Evolutionary conservation across 2,797 vertebrate species (phyloP).

Genomic region (Schizopygopsis pylzovi): DNA sequence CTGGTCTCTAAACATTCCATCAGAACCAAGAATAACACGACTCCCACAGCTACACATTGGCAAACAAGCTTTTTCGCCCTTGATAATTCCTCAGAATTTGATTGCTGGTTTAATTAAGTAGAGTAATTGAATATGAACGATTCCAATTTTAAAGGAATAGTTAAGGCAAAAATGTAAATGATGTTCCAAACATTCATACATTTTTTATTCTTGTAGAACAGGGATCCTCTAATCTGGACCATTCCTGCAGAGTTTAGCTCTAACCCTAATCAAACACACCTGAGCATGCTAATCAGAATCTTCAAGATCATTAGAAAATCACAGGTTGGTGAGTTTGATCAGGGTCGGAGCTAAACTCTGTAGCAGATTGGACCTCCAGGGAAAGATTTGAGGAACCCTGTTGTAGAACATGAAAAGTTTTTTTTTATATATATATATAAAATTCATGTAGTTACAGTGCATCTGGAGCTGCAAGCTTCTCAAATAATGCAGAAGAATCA

Average conservation of each 20-base stretch:
- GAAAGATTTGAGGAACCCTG: too few species aligned
- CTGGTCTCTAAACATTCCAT: constrained; percentile 49
- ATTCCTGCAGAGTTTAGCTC: too few species aligned
- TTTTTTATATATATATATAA: not conserved
- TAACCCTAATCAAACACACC: too few species aligned
- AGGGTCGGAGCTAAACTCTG: too few species aligned
- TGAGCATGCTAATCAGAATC: too few species aligned
- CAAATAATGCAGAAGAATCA: not conserved
- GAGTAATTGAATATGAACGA: not conserved
- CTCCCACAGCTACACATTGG: constrained; percentile 18
- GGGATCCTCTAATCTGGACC: too few species aligned
- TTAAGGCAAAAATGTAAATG: not conserved
- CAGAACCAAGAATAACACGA: constrained; percentile 44
- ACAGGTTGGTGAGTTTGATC: too few species aligned
- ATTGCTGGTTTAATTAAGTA: constrained; percentile 9
- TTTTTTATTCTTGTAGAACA: not conserved
- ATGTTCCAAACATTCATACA: not conserved
- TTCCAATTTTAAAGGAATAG: not conserved
- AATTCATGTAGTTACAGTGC: not conserved
- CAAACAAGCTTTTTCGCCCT: constrained; percentile 31
- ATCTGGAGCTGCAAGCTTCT: not conserved
- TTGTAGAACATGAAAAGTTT: not conserved
- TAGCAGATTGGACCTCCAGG: too few species aligned
- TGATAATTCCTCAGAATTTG: not conserved
- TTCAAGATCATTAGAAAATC: too few species aligned